Evolutionary conservation across 2,888 invertebrate genomes (phyloP).

Genomic region (Lithophane ornitopus): DNA sequence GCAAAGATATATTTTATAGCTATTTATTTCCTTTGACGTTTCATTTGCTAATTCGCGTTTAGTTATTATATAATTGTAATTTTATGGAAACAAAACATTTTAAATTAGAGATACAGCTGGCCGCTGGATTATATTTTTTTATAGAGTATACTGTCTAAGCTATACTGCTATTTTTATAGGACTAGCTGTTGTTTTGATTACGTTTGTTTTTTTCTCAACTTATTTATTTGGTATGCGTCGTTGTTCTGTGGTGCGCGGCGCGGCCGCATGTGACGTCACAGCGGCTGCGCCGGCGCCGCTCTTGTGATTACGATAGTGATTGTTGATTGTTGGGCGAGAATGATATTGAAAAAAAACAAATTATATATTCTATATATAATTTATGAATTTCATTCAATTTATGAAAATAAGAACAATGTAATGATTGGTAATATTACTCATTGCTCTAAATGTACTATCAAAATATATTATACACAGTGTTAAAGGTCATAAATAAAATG

Average conservation of each 20-base stretch:
- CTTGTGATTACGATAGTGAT: conserved; percentile 87
- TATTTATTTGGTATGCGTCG: conserved; percentile 76
- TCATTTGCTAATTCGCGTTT: conserved; percentile 73
- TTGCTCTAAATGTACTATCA: conserved; percentile 91
- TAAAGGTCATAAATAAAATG: conserved; percentile 91
- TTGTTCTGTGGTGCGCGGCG: conserved; percentile 69
- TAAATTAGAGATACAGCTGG: conserved; percentile 87
- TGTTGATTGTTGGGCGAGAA: conserved; percentile 89
- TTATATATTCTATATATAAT: conserved; percentile 90
- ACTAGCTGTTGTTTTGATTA: conserved; percentile 83
- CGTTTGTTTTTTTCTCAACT: conserved; percentile 76
- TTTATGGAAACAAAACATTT: conserved; percentile 78
- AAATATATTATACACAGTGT: conserved; percentile 91
- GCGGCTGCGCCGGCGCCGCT: conserved; percentile 64
- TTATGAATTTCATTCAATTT: conserved; percentile 89
- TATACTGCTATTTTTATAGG: conserved; percentile 90
- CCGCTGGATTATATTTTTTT: conserved; percentile 89
- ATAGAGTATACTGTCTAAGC: conserved; percentile 88
- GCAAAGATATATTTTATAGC: conserved; percentile 75
- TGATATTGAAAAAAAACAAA: conserved; percentile 82
- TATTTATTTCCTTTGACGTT: conserved; percentile 74
- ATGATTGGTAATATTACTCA: conserved; percentile 91
- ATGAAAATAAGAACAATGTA: conserved; percentile 90
- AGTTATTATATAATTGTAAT: conserved; percentile 84
- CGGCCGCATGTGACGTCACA: conserved; percentile 62